These are phyloP conservation scores for Tanytarsus gracilentus DNA, from an alignment of 2,888 invertebrate genomes.

Conservation along the genomic window DNA sequence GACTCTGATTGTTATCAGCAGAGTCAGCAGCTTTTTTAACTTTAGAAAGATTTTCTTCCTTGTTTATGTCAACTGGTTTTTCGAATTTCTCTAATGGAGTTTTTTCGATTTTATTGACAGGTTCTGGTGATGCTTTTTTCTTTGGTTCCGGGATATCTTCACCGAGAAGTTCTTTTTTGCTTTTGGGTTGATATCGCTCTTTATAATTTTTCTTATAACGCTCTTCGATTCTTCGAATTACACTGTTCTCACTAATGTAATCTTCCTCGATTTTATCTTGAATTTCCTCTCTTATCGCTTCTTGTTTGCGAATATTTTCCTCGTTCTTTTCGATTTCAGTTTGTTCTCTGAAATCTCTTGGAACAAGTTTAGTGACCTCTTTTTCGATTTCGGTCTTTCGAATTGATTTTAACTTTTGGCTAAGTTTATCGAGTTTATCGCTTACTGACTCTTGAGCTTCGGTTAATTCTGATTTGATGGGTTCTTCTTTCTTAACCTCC, in stretches of 20 bases:
- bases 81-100: conserved; percentile 29
- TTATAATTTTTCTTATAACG: conserved; percentile 21
- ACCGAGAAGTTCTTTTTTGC: conserved; percentile 16
- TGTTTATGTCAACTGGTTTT: conserved; percentile 30
- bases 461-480: conserved; percentile 15
- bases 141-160: conserved; percentile 31
- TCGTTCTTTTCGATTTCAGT: conserved; percentile 1
- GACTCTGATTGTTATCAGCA: neutral
- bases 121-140: conserved; percentile 21
- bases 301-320: conserved; percentile 14
- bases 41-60: conserved; percentile 26
- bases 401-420: conserved; percentile 18
- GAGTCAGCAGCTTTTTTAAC: conserved; percentile 27
- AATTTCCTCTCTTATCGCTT: conserved; percentile 20
- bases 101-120: conserved; percentile 6
- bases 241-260: conserved; percentile 19
- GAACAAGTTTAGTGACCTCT: neutral
- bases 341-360: neutral
- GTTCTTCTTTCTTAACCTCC: conserved; percentile 13
- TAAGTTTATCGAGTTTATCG: conserved; percentile 28
- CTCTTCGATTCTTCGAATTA: conserved; percentile 26
- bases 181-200: neutral
- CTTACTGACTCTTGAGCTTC: conserved; percentile 27
- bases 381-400: conserved; percentile 20
- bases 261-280: conserved; percentile 27